A percentile compares a stretch with the other conserved stretches of the same genome.
These are phyloP conservation scores for Sanderia malayensis DNA, from an alignment of 30 jellyfish, hydroid and myxozoan species.

Conservation along the genomic window DNA sequence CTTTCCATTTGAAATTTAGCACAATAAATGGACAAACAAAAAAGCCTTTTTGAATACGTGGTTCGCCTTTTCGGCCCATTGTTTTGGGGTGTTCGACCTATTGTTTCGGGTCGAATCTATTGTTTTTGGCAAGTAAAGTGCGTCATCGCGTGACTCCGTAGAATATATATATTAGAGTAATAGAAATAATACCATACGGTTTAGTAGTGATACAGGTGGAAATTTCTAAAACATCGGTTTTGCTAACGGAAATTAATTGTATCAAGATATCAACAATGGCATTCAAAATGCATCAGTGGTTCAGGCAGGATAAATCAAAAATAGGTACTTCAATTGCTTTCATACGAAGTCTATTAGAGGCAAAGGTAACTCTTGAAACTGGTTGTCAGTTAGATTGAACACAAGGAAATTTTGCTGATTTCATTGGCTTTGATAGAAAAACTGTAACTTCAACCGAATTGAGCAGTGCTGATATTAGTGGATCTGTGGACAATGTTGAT, in stretches of 20 bases:
- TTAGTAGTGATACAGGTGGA: constrained; percentile 21
- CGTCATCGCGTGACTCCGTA: too few species aligned
- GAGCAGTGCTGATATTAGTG: constrained; percentile 14
- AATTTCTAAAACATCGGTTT: constrained; percentile 2
- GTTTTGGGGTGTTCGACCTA: too few species aligned
- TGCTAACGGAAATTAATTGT: constrained; percentile 6
- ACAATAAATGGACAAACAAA: too few species aligned
- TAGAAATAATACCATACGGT: constrained; percentile 10
- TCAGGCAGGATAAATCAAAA: not conserved
- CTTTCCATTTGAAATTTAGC: too few species aligned
- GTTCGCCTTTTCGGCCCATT: too few species aligned
- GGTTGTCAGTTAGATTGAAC: constrained; percentile 12
- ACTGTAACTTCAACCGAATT: constrained; percentile 3
- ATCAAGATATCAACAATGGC: not conserved
- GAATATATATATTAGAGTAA: too few species aligned
- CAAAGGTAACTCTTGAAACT: constrained; percentile 13
- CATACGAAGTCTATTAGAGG: constrained; percentile 5
- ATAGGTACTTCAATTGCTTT: constrained; percentile 6
- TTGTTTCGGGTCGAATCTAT: too few species aligned
- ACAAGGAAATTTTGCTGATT: constrained; percentile 16
- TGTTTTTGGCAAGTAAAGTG: too few species aligned
- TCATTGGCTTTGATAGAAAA: constrained; percentile 10
- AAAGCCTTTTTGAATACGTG: too few species aligned
- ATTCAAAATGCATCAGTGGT: constrained; percentile 1
- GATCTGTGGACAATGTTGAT: constrained; percentile 14